phyloP scores from a whole-genome alignment of 2,888 invertebrate genomes.

The Resseliella maxima region DNA sequence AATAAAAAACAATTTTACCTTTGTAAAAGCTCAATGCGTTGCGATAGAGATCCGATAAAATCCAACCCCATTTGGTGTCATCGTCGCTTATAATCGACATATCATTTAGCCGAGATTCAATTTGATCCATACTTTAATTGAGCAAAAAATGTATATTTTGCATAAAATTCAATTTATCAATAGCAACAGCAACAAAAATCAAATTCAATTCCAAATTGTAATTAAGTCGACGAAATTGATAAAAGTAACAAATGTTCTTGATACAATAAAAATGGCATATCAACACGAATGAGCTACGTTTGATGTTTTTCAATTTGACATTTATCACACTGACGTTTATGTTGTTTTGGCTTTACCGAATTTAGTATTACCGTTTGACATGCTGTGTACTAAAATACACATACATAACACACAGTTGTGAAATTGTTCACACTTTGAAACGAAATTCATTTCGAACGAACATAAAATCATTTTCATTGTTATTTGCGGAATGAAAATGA shows the following conservation, averaged over 20 bases:
- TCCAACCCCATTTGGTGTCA: constrained; percentile 74
- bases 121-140: constrained; percentile 11
- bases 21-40: constrained; percentile 91
- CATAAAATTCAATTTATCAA: neutral
- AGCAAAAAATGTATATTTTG: neutral
- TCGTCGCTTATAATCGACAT: constrained; percentile 20
- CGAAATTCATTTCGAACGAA: no score
- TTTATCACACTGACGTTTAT: neutral
- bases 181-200: neutral
- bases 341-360: constrained; percentile 1
- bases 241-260: neutral
- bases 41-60: constrained; percentile 85
- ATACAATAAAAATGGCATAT: constrained; percentile 46
- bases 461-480: no score
- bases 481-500: no score
- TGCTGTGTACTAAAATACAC: neutral
- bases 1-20: constrained; percentile 69
- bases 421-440: neutral
- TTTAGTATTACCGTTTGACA: constrained; percentile 33
- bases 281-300: constrained; percentile 52
- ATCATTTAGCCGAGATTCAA: constrained; percentile 41
- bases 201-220: neutral
- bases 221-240: neutral
- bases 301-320: constrained; percentile 33
- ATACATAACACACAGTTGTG: neutral